These are phyloP conservation scores for Torymus aiolomorphi DNA, from an alignment of 2,888 invertebrate species.

Conservation along the genomic window DNA sequence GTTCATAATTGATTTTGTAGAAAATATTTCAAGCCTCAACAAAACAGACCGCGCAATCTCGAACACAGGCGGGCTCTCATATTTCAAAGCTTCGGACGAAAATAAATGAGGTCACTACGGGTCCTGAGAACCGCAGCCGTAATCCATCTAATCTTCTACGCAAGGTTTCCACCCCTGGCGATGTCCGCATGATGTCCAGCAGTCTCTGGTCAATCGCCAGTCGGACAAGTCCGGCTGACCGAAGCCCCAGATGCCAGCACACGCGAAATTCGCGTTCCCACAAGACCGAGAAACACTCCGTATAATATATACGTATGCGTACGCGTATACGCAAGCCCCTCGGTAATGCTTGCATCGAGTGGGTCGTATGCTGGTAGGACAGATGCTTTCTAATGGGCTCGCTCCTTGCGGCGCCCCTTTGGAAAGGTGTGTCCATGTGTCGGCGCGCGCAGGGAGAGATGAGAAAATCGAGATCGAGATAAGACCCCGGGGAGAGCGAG, in stretches of 20 bases:
- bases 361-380: slow-evolving; percentile 31
- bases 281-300: slow-evolving; percentile 16
- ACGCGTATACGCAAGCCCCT: neutral
- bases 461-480: slow-evolving; percentile 36
- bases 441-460: neutral
- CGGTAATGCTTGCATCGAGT: neutral
- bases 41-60: neutral
- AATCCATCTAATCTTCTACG: slow-evolving; percentile 3
- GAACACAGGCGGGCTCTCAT: neutral
- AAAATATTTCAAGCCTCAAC: neutral
- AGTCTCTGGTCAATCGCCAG: slow-evolving; percentile 7
- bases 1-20: no score
- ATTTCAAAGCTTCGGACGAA: no score
- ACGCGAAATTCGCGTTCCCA: slow-evolving; percentile 39
- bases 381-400: slow-evolving; percentile 28
- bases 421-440: neutral
- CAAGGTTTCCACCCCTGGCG: neutral
- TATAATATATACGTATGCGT: neutral
- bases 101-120: slow-evolving; percentile 35
- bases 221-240: slow-evolving; percentile 28
- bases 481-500: slow-evolving; percentile 3
- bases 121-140: slow-evolving; percentile 16
- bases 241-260: slow-evolving; percentile 3
- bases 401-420: neutral
- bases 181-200: neutral